Percentiles rank a stretch among this genome's conserved stretches.
These are phyloP conservation scores for Butorides virescens DNA, from an alignment of 2,113 vertebrate genomes.

Conservation along the genomic window DNA sequence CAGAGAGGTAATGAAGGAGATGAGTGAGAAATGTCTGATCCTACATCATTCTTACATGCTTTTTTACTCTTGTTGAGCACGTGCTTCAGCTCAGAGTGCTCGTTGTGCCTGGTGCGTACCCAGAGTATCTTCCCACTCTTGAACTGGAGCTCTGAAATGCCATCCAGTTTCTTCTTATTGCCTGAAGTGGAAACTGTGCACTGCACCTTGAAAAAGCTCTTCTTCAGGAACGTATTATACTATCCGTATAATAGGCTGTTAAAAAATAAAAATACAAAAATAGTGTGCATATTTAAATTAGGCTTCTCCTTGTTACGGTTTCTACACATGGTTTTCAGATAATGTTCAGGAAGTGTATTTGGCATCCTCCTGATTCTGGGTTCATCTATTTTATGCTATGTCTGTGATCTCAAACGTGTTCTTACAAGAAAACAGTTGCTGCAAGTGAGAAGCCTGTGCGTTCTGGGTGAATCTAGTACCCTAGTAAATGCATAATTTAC, in stretches of 20 bases:
- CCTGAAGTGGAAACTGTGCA: background rate
- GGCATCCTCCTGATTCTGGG: background rate
- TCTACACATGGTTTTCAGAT: background rate
- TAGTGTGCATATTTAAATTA: background rate
- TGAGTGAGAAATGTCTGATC: background rate
- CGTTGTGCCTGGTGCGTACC: background rate
- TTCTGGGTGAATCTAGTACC: background rate
- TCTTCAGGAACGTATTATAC: background rate
- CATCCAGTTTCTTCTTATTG: background rate
- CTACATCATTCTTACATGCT: background rate
- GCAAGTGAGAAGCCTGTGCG: background rate
- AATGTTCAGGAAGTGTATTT: background rate
- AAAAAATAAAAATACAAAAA: background rate
- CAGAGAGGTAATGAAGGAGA: background rate
- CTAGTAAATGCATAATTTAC: background rate
- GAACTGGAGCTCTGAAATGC: background rate
- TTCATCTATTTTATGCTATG: background rate
- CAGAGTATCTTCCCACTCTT: background rate
- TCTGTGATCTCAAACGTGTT: background rate
- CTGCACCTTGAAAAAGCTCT: background rate
- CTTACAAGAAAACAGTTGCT: background rate
- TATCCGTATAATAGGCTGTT: background rate
- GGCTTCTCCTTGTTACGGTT: background rate
- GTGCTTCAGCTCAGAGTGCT: background rate
- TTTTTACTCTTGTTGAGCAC: background rate